Evolutionary conservation across 2,797 vertebrate genomes (phyloP).

Genomic region (Enteromius anoplus): DNA sequence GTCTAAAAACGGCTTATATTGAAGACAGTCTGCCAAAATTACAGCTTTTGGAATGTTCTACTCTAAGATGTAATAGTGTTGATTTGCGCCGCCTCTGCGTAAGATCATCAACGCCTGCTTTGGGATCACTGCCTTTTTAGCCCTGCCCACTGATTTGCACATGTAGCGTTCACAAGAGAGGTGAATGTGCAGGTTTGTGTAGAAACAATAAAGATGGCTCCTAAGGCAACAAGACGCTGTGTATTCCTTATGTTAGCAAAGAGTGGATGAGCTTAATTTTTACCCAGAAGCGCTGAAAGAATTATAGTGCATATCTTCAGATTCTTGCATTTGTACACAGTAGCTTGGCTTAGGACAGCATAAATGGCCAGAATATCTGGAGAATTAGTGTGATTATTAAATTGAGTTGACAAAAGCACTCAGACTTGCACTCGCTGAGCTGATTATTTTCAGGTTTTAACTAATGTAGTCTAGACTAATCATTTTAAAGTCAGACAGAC

Average conservation of each 20-base stretch:
- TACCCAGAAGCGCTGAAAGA: no score
- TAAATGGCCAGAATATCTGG: conserved; percentile 28
- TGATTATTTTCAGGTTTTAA: conserved; percentile 36
- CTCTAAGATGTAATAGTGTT: neutral
- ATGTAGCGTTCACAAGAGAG: no score
- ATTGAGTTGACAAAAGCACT: conserved; percentile 24
- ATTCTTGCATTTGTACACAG: neutral
- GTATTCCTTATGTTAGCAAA: no score
- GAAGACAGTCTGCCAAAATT: neutral
- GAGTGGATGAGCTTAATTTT: no score
- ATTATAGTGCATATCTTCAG: no score
- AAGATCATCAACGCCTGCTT: neutral
- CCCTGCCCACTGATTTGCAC: no score
- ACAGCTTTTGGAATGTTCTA: neutral
- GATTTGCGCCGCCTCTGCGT: neutral
- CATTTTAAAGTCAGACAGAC: conserved; percentile 38
- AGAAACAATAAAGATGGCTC: no score
- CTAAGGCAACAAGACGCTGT: no score
- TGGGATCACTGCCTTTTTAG: neutral
- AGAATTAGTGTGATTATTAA: conserved; percentile 38
- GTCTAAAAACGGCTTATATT: neutral
- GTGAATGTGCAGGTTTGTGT: no score
- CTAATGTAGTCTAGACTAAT: conserved; percentile 51
- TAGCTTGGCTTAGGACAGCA: conserved; percentile 14
- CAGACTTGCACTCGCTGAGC: conserved; percentile 32